Conservation (phyloP, 1,140 invertebrate genomes). For the Piezodorus guildinii region DNA sequence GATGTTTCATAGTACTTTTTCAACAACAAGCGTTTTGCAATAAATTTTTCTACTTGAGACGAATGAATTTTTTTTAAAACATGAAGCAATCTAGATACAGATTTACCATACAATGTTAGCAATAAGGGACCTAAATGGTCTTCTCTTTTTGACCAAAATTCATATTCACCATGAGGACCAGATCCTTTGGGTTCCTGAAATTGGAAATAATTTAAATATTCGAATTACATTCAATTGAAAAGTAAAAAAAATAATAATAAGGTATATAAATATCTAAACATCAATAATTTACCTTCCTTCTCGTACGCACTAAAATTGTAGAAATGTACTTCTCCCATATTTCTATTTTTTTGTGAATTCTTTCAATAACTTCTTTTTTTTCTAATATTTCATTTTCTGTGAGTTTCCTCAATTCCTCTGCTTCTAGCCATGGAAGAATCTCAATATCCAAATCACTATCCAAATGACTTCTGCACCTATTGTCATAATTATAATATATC, state of each 20-base stretch:
- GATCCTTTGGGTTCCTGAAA: slow-evolving; percentile 43
- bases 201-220: not conserved
- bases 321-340: slow-evolving; percentile 10
- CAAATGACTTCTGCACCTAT: not conserved
- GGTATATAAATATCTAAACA: not conserved
- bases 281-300: not conserved
- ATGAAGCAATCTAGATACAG: slow-evolving; percentile 47
- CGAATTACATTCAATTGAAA: not conserved
- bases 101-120: slow-evolving; percentile 65
- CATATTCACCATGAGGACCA: slow-evolving; percentile 67
- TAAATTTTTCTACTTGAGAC: slow-evolving; percentile 27
- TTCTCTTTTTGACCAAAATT: slow-evolving; percentile 70
- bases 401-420: not conserved
- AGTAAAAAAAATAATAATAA: not conserved
- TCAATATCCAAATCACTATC: not conserved
- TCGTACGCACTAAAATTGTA: not conserved
- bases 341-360: slow-evolving; percentile 2
- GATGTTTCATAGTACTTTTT: slow-evolving; percentile 60
- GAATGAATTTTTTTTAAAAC: slow-evolving; percentile 43
- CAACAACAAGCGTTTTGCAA: slow-evolving; percentile 41
- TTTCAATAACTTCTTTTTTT: not conserved
- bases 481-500: too few relatives aligned
- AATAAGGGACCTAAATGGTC: slow-evolving; percentile 58
- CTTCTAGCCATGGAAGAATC: not conserved
- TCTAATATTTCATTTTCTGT: not conserved